Base-by-base conservation (phyloP, 2,888 invertebrate species). In the Listrodromus nycthemerus region DNA sequence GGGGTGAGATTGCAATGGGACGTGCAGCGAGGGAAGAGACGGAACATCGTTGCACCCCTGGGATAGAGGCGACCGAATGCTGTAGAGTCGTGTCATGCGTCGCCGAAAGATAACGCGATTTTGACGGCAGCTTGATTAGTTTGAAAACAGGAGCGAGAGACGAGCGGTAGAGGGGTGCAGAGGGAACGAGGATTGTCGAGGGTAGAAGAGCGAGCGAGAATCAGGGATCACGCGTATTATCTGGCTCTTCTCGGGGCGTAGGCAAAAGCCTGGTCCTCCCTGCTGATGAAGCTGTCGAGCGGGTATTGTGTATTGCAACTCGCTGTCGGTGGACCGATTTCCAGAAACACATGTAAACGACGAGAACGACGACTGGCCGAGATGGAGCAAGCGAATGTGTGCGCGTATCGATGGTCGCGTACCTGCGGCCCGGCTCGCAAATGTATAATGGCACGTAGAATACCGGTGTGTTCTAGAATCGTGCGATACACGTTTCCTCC, bases 291-390 rank as follows among this genome's bases (percentile, higher is more conserved):
- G 88, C 88, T 89, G 89, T 90, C 88, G 87, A 77, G 52, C 61
- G 63, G 69, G 79, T 66, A 80, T 85, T 82, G 84, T 83, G 78
- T 78, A 63, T 71, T 71, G 79, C 77, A 27, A 55, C 55, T 10
- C 65, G 84, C 88, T 87, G 88, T 87, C 87, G 87, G 84, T 85
- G 86, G 88, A 86, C 87, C 88, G 88, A 88, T 87, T 89, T 87
- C 88, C 86, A 87, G 88, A 88, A 90, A 91, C 90, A 90, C 89
- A 87, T 90, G 91, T 91, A 89, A 91, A 55, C 89, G 88, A 88
- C 83, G 76, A 83, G 48, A 65, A 65, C 37, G 70, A 71, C 48
- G 52, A 24, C 24, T 55, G 55, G 21, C 21, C 21, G 21, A 55
- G 55, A 55, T 55, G 55, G 13, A 55, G 24, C 55, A 24, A 10